These are phyloP conservation scores for Pangasianodon hypophthalmus DNA, from an alignment of 2,113 vertebrate genomes.

Conservation along the genomic window DNA sequence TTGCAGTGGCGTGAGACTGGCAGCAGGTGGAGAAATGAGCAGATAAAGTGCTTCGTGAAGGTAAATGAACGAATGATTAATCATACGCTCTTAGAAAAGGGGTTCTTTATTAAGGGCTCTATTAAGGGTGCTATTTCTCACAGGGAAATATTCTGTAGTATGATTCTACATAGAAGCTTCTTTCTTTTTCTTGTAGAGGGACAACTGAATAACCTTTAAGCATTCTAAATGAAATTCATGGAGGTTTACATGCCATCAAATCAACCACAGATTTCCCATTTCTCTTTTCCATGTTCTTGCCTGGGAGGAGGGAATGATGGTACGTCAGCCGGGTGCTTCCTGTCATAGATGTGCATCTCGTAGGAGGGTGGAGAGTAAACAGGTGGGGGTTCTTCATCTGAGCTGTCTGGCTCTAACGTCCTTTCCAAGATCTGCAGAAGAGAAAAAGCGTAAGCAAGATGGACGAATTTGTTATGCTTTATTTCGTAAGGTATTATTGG, in stretches of 20 bases:
- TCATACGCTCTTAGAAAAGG: background rate
- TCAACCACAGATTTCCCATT: background rate
- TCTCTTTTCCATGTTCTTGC: constrained; percentile 63
- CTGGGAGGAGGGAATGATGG: constrained; percentile 83
- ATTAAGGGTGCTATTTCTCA: background rate
- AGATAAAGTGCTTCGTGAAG: background rate
- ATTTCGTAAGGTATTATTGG: background rate
- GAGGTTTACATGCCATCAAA: background rate
- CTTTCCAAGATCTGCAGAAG: constrained; percentile 84
- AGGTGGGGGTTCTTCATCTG: constrained; percentile 92
- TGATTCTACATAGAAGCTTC: background rate
- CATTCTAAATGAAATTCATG: background rate
- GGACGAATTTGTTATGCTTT: background rate
- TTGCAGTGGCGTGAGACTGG: constrained; percentile 21
- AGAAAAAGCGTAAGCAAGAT: background rate
- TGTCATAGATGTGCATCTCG: constrained; percentile 84
- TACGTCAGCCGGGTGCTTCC: constrained; percentile 73
- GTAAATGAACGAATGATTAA: background rate
- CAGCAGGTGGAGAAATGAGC: constrained; percentile 46
- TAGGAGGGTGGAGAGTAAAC: constrained; percentile 92
- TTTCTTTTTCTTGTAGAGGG: background rate
- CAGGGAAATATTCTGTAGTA: background rate
- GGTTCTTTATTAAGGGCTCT: background rate
- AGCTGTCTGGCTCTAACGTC: constrained; percentile 93
- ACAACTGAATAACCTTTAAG: background rate